Percentiles rank a stretch among this genome's conserved stretches.
Evolutionary conservation across 2,113 vertebrate genomes (phyloP).

Genomic region (Albula goreensis): DNA sequence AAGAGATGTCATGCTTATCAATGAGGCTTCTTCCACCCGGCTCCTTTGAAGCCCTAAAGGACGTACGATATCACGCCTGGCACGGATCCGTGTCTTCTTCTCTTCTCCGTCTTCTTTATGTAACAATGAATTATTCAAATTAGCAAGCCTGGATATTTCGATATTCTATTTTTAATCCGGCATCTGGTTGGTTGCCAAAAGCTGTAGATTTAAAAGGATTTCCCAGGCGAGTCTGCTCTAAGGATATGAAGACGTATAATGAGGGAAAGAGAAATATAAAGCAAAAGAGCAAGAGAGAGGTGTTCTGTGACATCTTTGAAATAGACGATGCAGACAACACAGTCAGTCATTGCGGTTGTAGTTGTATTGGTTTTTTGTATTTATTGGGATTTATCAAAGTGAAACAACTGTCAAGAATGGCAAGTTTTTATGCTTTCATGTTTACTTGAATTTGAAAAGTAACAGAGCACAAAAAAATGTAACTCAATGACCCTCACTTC

Average conservation of each 20-base stretch:
- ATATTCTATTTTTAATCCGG: constrained; percentile 57
- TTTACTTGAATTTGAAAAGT: too few species aligned
- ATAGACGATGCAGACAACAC: constrained; percentile 20
- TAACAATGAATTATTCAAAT: constrained; percentile 61
- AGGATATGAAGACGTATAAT: constrained; percentile 46
- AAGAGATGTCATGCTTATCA: too few species aligned
- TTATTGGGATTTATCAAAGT: too few species aligned
- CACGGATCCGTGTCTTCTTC: constrained; percentile 26
- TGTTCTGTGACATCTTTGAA: too few species aligned
- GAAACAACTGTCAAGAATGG: too few species aligned
- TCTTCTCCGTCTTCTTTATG: constrained; percentile 32
- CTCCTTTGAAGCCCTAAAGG: background rate
- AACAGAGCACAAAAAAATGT: too few species aligned
- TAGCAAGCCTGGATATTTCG: constrained; percentile 50
- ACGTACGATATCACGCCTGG: constrained; percentile 7
- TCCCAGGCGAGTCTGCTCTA: constrained; percentile 54
- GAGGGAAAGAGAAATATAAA: constrained; percentile 33
- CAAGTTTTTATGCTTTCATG: too few species aligned
- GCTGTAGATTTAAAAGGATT: constrained; percentile 52
- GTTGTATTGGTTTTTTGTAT: too few species aligned
- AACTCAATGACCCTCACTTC: too few species aligned
- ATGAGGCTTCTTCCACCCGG: too few species aligned
- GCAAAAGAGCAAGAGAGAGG: constrained; percentile 7
- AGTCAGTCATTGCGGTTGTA: background rate
- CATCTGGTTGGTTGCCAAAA: constrained; percentile 53